These are phyloP conservation scores for Butorides virescens DNA, from an alignment of 2,113 vertebrate species.

Conservation along the genomic window DNA sequence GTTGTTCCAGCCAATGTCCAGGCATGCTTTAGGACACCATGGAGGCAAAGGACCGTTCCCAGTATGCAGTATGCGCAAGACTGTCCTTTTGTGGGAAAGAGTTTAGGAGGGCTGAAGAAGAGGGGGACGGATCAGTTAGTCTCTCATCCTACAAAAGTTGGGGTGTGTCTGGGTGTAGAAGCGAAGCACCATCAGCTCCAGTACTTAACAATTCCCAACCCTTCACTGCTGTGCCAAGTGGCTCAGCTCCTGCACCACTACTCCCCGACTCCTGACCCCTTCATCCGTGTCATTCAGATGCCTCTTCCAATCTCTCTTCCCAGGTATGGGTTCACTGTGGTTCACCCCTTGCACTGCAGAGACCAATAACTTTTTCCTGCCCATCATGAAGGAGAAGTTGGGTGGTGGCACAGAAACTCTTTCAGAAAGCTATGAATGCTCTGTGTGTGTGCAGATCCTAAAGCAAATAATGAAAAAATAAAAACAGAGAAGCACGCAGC, in stretches of 20 bases:
- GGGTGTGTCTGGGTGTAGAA: not conserved
- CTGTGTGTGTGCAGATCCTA: not conserved
- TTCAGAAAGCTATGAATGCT: not conserved
- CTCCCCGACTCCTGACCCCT: fast-evolving
- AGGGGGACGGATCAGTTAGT: not conserved
- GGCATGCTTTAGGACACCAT: not conserved
- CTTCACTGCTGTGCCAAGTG: not conserved
- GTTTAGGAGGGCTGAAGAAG: not conserved
- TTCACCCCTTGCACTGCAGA: not conserved
- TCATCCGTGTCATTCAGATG: not conserved
- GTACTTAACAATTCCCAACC: not conserved
- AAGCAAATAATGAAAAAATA: not conserved
- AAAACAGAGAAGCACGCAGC: not conserved
- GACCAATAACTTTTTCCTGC: fast-evolving
- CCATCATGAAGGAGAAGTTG: not conserved
- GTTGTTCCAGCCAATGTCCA: not conserved
- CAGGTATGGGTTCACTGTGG: not conserved
- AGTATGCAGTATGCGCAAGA: not conserved
- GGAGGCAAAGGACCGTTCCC: not conserved
- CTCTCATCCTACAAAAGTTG: not conserved
- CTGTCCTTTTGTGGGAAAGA: not conserved
- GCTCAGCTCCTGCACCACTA: not conserved
- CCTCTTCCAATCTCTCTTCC: not conserved
- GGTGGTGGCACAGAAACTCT: not conserved
- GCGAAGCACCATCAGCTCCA: not conserved